Evolutionary conservation across 2,888 invertebrate genomes (phyloP).

Genomic region (Galeopsomyia nigrocyanea): DNA sequence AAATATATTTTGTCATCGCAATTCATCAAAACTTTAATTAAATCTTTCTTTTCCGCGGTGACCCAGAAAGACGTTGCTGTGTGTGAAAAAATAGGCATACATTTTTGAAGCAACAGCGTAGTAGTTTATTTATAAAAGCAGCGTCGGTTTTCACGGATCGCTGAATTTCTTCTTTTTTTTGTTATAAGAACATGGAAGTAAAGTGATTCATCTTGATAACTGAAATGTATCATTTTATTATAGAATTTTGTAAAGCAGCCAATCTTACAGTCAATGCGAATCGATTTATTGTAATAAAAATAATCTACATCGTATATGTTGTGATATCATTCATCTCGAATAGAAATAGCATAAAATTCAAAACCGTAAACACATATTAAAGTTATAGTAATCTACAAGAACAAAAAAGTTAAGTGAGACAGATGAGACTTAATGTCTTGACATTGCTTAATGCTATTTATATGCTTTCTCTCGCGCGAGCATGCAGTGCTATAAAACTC

Average conservation of each 20-base stretch:
- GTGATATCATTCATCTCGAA: too few relatives aligned
- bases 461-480: constrained; percentile 8
- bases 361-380: not conserved
- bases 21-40: too few relatives aligned
- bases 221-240: too few relatives aligned
- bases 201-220: too few relatives aligned
- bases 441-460: constrained; percentile 15
- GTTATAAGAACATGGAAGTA: too few relatives aligned
- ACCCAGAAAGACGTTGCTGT: too few relatives aligned
- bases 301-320: too few relatives aligned
- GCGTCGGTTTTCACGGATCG: not conserved
- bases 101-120: not conserved
- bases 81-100: constrained; percentile 11
- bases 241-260: too few relatives aligned
- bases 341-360: not conserved
- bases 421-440: constrained; percentile 3
- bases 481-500: constrained; percentile 11
- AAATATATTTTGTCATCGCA: too few relatives aligned
- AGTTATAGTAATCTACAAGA: not conserved
- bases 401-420: not conserved
- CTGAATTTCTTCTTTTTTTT: not conserved
- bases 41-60: too few relatives aligned
- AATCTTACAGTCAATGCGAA: too few relatives aligned
- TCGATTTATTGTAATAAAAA: too few relatives aligned
- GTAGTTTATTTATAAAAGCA: not conserved